Evolutionary conservation across 2,888 invertebrate genomes (phyloP), one percentile per base, ranked within the genome.

Genomic region (Venustoraphidia nigricollis): DNA sequence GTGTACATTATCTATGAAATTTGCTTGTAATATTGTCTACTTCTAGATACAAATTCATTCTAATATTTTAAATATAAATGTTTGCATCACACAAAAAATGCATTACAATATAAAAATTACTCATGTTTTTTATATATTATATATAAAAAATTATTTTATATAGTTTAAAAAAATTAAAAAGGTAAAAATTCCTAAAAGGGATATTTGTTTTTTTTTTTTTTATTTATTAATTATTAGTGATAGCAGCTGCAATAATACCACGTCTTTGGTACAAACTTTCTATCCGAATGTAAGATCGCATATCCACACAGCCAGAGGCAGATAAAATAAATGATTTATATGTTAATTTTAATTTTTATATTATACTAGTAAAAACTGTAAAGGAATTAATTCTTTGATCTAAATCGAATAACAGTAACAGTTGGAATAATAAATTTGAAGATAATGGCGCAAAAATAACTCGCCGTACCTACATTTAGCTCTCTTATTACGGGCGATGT

Each of bases 141-240:
- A 17, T 42, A 42, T 42, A 42, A 42, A 42, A 42, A 42, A 27
- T 27, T 27, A 27, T 27, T 42, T 42, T 42, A 42, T 42, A 42
- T 34, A 42, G 42, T 42, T 42, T 27, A 27, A 42, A 42, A 42
- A 42, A 42, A 42, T 42, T 42, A 42, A 42, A 42, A 42, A 42
- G 42, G 42, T 42, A 42, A 42, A 42, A 42, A 42, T 27, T 42
- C 42, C 42, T 27, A 34, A 34, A 42, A 34, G 42, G 42, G 11
- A 42, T 27, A 42, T 14, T 42, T 42, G 34, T 42, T 11, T 34
- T 14, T 10, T 34, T 42, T 34, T 42, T 42, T 42, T 11, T 34
- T 14, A 27, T 34, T 42, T 34, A 42, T 42, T 13, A 42, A 42
- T 34, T 17, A 11, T 27, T 27, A 42, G 11, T 11, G 17, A 42